Percentiles rank a stretch among this genome's conserved stretches.
phyloP scores from a whole-genome alignment of 2,797 vertebrate genomes.

The Molossus alvarezi region DNA sequence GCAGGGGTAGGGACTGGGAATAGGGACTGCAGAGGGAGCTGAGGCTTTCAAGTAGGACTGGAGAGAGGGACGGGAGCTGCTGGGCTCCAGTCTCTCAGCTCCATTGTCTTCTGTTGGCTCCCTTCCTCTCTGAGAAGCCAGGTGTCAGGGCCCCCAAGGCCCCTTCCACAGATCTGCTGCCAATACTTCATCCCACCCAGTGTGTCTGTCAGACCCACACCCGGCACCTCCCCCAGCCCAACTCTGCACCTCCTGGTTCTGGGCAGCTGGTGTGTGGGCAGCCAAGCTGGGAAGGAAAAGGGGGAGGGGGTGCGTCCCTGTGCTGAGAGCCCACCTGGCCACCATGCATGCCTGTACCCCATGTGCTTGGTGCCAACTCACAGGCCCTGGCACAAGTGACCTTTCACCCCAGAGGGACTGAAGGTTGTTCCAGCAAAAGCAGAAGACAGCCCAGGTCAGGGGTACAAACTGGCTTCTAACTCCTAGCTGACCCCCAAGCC shows the following conservation, averaged over 20 bases:
- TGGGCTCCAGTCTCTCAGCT: background rate
- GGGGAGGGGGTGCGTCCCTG: background rate
- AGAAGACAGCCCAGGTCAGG: background rate
- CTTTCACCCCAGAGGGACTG: background rate
- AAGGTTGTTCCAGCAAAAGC: background rate
- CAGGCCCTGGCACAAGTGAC: conserved; percentile 59
- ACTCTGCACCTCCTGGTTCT: conserved; percentile 50
- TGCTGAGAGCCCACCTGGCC: conserved; percentile 75
- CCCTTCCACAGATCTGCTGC: background rate
- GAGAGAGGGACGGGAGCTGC: background rate
- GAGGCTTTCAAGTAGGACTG: background rate
- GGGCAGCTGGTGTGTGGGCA: conserved; percentile 85
- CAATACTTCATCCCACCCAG: background rate
- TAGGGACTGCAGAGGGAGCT: background rate
- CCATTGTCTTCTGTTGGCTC: background rate
- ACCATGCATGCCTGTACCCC: conserved; percentile 24
- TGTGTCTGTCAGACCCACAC: conserved; percentile 8
- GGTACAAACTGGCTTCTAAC: background rate
- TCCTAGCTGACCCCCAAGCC: background rate
- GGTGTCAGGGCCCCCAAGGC: background rate
- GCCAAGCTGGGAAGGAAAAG: conserved; percentile 34
- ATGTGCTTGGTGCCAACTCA: conserved; percentile 49
- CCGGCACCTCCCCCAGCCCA: background rate
- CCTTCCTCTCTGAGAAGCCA: conserved; percentile 18
- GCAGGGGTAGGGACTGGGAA: background rate